These are phyloP conservation scores for Hymenopus coronatus DNA, from an alignment of 2,888 invertebrate genomes.

Conservation along the genomic window DNA sequence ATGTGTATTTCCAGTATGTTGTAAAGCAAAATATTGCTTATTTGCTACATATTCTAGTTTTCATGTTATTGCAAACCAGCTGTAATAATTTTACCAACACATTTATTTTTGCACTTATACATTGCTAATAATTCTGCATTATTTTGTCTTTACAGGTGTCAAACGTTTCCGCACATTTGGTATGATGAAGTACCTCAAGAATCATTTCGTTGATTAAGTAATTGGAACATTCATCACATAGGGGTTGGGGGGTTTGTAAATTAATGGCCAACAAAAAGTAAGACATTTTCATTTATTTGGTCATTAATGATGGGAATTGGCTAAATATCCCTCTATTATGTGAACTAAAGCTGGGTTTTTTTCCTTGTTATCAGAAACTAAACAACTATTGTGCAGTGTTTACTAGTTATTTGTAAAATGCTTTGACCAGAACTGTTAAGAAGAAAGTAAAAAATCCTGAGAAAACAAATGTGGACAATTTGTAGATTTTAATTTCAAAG, in stretches of 20 bases:
- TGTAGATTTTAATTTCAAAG: neutral
- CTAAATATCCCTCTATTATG: neutral
- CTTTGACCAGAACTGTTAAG: constrained; percentile 16
- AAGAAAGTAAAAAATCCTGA: neutral
- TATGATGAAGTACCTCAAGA: constrained; percentile 95
- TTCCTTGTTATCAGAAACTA: neutral
- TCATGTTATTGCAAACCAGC: too few species aligned
- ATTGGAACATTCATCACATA: neutral
- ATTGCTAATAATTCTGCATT: too few species aligned
- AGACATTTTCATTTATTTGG: neutral
- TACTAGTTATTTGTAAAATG: constrained; percentile 20
- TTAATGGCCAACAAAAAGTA: constrained; percentile 3
- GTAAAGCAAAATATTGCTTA: too few species aligned
- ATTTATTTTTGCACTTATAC: too few species aligned
- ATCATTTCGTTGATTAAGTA: constrained; percentile 64
- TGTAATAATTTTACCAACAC: too few species aligned
- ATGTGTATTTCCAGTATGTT: too few species aligned
- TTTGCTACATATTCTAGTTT: too few species aligned
- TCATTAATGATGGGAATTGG: neutral
- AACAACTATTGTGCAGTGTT: constrained; percentile 21
- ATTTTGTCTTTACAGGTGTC: constrained; percentile 50
- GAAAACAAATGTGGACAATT: neutral
- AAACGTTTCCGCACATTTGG: constrained; percentile 93
- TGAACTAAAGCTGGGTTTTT: neutral
- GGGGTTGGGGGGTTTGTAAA: neutral